These are phyloP conservation scores for Sminthurides aquaticus DNA, from an alignment of 2,888 invertebrate genomes.

Conservation along the genomic window DNA sequence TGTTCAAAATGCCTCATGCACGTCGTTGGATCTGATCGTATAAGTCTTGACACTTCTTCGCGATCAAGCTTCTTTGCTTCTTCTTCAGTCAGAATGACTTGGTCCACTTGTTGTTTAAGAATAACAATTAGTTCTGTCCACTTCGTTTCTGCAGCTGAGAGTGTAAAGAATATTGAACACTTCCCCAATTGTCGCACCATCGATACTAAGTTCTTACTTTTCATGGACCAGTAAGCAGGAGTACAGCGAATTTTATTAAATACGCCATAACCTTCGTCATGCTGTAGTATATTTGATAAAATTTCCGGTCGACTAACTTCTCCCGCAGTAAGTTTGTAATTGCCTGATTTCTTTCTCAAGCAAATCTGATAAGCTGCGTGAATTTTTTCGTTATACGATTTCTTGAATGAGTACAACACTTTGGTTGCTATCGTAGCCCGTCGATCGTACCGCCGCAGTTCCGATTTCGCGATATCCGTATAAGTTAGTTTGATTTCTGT, in stretches of 20 bases:
- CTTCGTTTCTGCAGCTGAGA: constrained; percentile 28
- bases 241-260: constrained; percentile 22
- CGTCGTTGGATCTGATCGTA: constrained; percentile 12
- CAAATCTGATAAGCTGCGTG: constrained; percentile 8
- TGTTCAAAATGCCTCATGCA: constrained; percentile 24
- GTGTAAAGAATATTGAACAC: constrained; percentile 25
- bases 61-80: constrained; percentile 12
- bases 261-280: constrained; percentile 28
- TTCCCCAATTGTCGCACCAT: constrained; percentile 28
- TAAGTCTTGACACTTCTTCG: constrained; percentile 1
- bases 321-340: constrained; percentile 16
- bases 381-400: constrained; percentile 10
- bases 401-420: constrained; percentile 19
- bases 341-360: constrained; percentile 17
- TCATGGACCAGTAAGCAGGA: constrained; percentile 24
- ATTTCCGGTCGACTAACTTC: not conserved
- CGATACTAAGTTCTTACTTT: constrained; percentile 18
- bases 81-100: constrained; percentile 4
- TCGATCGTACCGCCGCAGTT: constrained; percentile 21
- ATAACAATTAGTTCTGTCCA: constrained; percentile 23
- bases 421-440: constrained; percentile 9
- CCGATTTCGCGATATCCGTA: constrained; percentile 25
- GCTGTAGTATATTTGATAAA: constrained; percentile 11
- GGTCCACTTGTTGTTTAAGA: constrained; percentile 6
- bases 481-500: constrained; percentile 9